phyloP scores from a whole-genome alignment of 2,797 vertebrate species.

The Sus cebifrons region DNA sequence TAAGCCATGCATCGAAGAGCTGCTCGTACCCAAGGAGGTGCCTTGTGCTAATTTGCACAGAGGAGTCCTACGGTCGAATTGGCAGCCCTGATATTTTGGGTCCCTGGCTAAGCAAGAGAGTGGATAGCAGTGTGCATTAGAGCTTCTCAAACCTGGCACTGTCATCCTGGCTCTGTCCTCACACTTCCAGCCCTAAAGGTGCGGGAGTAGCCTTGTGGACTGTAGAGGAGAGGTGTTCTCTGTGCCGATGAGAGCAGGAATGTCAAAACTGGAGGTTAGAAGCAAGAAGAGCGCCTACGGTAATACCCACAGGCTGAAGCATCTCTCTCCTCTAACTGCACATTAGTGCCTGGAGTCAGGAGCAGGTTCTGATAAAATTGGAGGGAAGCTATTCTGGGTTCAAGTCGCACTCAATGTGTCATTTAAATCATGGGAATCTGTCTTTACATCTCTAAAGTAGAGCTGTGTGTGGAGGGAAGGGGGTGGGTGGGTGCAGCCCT shows the following conservation, averaged over 20 bases:
- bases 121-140: neutral
- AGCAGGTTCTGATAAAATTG: constrained; percentile 33
- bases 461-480: neutral
- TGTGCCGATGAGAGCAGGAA: neutral
- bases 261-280: constrained; percentile 13
- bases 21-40: neutral
- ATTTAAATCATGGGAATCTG: constrained; percentile 18
- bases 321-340: neutral
- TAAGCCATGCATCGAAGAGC: neutral
- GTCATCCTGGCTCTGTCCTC: neutral
- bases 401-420: neutral
- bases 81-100: neutral
- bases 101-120: constrained; percentile 4
- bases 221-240: neutral
- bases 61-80: neutral
- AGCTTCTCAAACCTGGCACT: constrained; percentile 12
- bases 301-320: neutral
- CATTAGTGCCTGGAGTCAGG: neutral
- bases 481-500: neutral
- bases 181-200: neutral
- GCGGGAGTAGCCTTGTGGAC: neutral
- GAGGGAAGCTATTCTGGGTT: constrained; percentile 11
- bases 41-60: neutral
- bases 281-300: neutral
- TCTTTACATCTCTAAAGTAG: neutral